These are phyloP conservation scores for Chondrosia reniformis DNA, from an alignment of 37 sponge, comb jelly and placozoan genomes.

Conservation along the genomic window DNA sequence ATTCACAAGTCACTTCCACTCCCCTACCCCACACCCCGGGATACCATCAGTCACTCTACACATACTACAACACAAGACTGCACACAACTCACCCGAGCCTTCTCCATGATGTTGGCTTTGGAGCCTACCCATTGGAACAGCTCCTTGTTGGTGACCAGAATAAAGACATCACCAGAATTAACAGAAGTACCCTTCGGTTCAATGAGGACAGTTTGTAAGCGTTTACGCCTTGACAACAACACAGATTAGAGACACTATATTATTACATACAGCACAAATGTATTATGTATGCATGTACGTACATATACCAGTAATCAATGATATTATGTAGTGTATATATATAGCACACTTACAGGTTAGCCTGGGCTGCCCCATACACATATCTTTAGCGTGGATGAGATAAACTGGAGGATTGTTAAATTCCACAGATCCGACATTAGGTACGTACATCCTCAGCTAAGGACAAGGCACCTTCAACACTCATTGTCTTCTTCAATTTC, in stretches of 20 bases:
- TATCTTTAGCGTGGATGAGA: conserved; percentile 68
- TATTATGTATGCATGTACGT: too few species aligned
- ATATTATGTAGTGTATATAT: too few species aligned
- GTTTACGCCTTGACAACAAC: conserved; percentile 54
- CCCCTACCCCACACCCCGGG: too few species aligned
- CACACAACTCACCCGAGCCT: conserved; percentile 92
- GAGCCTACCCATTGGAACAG: conserved; percentile 83
- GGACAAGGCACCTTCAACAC: not conserved
- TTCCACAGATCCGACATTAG: conserved; percentile 3
- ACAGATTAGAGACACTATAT: not conserved
- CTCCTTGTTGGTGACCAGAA: conserved; percentile 50
- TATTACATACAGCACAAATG: too few species aligned
- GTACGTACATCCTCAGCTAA: not conserved
- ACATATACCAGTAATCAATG: too few species aligned
- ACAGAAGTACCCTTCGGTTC: conserved; percentile 67
- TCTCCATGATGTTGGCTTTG: conserved; percentile 88
- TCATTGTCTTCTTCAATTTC: conserved; percentile 72
- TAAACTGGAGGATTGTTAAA: conserved; percentile 33
- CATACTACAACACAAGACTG: too few species aligned
- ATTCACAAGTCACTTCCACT: too few species aligned
- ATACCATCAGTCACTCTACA: too few species aligned
- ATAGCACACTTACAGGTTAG: not conserved
- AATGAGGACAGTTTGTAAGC: conserved; percentile 75
- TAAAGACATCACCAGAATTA: conserved; percentile 88
- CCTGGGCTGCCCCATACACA: too few species aligned